Evolutionary conservation across 2,797 vertebrate species (phyloP), one percentile per base, ranked within the genome.

Genomic region (Poecilia wingei): DNA sequence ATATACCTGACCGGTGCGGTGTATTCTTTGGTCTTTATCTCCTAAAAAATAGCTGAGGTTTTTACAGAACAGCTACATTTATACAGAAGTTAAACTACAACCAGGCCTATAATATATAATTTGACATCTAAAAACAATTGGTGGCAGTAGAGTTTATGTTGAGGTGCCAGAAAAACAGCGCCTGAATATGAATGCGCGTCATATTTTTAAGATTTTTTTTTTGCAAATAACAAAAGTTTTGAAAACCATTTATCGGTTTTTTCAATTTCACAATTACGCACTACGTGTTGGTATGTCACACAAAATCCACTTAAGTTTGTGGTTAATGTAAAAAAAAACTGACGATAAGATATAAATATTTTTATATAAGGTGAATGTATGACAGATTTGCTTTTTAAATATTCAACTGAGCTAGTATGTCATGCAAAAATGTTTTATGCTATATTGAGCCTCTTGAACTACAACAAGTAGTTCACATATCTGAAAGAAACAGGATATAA

Each of bases 401-500:
- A 31, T 39, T 46, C 14, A 31, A 57, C 0, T 78, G 68, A 71
- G 36, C 70, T 74, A 49, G 28, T 0, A n/a, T 57, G 20, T 25
- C 47, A 59, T 77, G 79, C 72, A 79, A 81, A 74, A 57, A 3
- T 3, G 6, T 9, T 1, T 74, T 22, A 75, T 36, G 3, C 16
- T 25, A 43, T 7, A 18, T 1, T 43, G 22, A 70, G 57, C 31
- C 51, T 39, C 71, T 74, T 9, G 3, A 25, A 16, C 22, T 39
- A 25, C 31, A 25, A 1, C 71, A 2, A 20, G 68, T 14, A 28
- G 68, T 10, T 41, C 9, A 10, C 33, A 4, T 76, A 74, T 4
- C 41, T 2, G 36, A 75, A 79, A 82, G 4, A 46, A 82, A 80
- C 45, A 76, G 66, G 53, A 74, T 55, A 74, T 57, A 84, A 25